Base-by-base conservation (phyloP, 2,888 invertebrate species). In the Crematogaster levior region DNA sequence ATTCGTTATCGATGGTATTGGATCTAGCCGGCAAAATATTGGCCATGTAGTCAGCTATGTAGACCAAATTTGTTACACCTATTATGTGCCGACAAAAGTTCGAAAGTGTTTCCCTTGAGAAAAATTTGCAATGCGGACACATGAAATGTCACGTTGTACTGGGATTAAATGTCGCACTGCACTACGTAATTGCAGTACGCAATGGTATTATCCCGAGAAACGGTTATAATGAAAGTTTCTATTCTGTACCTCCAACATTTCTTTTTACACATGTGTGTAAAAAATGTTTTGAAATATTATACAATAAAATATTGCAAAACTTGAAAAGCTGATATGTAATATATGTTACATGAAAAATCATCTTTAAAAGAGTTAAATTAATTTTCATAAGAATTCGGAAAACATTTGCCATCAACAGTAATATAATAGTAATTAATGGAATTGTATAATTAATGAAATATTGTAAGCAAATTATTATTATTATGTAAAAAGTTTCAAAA, bases 121-220 rank as follows among this genome's bases (percentile, higher is more conserved):
- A 72, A 79, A 79, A 58, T 68, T 61, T 46, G 43, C 53, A 61
- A 53, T 51, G 73, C 58, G 34, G 53, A 80, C 72, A 81, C 82
- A 83, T 84, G 74, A 88, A 88, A 88, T 88, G 90, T 84, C 86
- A 89, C 81, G 73, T 81, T 81, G 75, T 68, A 51, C 53, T 77
- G 74, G 83, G 84, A 88, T 86, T 84, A 88, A 89, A 88, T 85
- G 89, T 88, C 84, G 87, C 61, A 18, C 77, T 63, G 72, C 21
- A 48, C 63, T 30, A 77, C 18, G 53, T 68, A 56, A 77, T 75
- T 77, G 77, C 53, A 66, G 30, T 37, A 75, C 43, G 63, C 65
- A 65, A 43, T 40, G 21, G 27, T 75, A 63, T 77, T 77, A 77
- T 77, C 43, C 24, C 30, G 43, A 43, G 77, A 72, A 72, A 56